phyloP scores from a whole-genome alignment of 2,113 vertebrate genomes.

The Burhinus oedicnemus region DNA sequence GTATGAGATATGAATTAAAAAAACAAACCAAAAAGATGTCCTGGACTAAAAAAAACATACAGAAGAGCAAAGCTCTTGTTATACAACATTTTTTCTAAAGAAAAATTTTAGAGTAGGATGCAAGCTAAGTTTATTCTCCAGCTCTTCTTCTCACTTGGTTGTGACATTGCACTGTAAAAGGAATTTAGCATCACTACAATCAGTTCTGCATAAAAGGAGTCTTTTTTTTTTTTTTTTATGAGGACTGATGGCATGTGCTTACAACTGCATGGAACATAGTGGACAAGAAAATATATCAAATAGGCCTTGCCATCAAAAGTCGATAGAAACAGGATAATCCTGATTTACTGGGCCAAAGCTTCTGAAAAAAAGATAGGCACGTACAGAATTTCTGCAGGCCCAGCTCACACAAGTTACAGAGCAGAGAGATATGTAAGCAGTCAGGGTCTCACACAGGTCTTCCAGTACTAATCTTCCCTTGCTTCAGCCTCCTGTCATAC shows the following conservation, averaged over 20 bases:
- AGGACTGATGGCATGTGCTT: not conserved
- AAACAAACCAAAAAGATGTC: not conserved
- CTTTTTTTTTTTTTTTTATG: not conserved
- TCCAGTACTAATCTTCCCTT: not conserved
- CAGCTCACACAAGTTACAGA: not conserved
- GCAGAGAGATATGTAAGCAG: not conserved
- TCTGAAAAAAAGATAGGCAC: not conserved
- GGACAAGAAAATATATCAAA: not conserved
- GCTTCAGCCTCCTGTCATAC: not conserved
- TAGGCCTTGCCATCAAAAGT: not conserved
- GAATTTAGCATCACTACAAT: not conserved
- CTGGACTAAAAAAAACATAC: not conserved
- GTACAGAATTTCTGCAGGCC: not conserved
- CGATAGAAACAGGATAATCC: not conserved
- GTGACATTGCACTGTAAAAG: not conserved
- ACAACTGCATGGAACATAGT: not conserved
- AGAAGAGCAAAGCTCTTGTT: not conserved
- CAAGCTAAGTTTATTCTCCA: not conserved
- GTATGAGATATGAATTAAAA: not conserved
- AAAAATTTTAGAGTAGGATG: not conserved
- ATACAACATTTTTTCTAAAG: not conserved
- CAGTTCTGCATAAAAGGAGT: not conserved
- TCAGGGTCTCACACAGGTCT: not conserved
- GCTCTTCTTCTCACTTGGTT: not conserved
- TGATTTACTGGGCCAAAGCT: not conserved